Evolutionary conservation across 2,113 vertebrate genomes (phyloP), one percentile per base, ranked within the genome.

Genomic region (Tachysurus fulvidraco): DNA sequence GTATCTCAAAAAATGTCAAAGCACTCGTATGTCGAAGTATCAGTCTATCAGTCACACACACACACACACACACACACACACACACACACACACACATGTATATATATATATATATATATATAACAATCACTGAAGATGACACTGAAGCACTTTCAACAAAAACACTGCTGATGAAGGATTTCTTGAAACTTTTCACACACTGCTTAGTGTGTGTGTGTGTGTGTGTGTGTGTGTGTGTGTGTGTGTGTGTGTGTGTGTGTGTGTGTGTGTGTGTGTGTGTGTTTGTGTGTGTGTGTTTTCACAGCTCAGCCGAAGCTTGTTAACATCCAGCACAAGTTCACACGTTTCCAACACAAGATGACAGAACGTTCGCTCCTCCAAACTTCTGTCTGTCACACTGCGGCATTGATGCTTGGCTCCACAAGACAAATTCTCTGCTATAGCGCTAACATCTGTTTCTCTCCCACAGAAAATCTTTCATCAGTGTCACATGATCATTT

Each of bases 371-470:
- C 8, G 28, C 77, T 79, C 77, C 57, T 81, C 55, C 79, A 81
- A 10, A 44, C 36, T 62, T 62, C 79, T 62, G 57, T 62, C 57
- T 81, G 55, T 41, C 79, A 81, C n/a, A 41, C 55, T 41, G n/a
- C 2, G 23, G 74, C 25, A 3, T 4, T 23, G 78, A 81, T 60
- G 28, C 21, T 59, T 9, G 16, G 77, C 77, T 80, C 17, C 1
- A 41, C 4, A 10, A 57, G 55, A 25, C 2, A 0, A 30, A 60
- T 36, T 44, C 36, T 14, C 55, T 44, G 55, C 79, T 81, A 25
- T 57, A 62, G 79, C 11, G 30, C 55, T 41, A 81, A 60, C 79
- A 81, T 81, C 79, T 81, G 79, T 81, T 44, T 60, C 76, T 81
- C 78, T 60, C 54, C 23, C 78, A 59, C 78, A 79, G 30, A 19